These are phyloP conservation scores for Eugnorisma glareosa DNA, from an alignment of 2,888 invertebrate species.

Conservation along the genomic window DNA sequence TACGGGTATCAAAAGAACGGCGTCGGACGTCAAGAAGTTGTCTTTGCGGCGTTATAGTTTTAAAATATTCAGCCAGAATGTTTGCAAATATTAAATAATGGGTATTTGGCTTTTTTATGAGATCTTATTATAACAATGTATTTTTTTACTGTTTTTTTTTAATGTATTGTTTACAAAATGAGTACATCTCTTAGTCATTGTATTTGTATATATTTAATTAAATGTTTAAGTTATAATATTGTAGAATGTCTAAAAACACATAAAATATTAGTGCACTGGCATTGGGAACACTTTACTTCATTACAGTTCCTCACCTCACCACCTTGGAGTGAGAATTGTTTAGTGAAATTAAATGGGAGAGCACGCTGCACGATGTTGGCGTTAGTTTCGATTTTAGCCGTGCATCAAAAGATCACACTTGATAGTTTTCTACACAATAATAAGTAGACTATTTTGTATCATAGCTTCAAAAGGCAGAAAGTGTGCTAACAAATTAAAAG, in stretches of 20 bases:
- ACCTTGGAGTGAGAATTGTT: too few species aligned
- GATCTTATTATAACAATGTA: background rate
- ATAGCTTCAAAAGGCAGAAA: too few species aligned
- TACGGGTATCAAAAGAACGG: slow-evolving; percentile 84
- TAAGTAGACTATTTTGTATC: background rate
- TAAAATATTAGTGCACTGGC: background rate
- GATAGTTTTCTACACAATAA: too few species aligned
- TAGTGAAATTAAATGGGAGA: too few species aligned
- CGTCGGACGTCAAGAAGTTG: slow-evolving; percentile 89
- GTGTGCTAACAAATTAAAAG: too few species aligned
- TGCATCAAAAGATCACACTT: too few species aligned
- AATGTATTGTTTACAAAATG: background rate
- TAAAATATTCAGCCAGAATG: slow-evolving; percentile 72
- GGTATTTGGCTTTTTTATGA: background rate
- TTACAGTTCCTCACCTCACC: too few species aligned
- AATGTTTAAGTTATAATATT: background rate
- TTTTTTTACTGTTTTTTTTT: background rate
- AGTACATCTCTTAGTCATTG: background rate
- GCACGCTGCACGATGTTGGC: too few species aligned
- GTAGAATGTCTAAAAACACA: too few species aligned
- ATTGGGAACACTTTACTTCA: background rate
- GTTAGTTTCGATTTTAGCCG: too few species aligned
- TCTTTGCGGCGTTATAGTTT: slow-evolving; percentile 80
- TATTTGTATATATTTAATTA: background rate
- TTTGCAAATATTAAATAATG: slow-evolving; percentile 30